These are phyloP conservation scores for Crotalus helleri DNA, from an alignment of 2,113 vertebrate genomes.

Conservation along the genomic window DNA sequence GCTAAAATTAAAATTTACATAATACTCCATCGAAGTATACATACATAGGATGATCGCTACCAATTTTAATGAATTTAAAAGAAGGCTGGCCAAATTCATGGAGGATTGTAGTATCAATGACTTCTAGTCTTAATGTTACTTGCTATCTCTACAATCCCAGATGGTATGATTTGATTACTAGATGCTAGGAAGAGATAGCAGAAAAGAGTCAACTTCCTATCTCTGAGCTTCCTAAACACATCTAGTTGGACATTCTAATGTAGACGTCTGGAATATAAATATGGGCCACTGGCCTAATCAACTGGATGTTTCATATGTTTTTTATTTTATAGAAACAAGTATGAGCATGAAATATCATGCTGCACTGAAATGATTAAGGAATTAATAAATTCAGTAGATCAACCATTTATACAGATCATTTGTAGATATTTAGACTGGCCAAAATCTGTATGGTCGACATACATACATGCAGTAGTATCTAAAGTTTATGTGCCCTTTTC, in stretches of 20 bases:
- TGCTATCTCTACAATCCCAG: not conserved
- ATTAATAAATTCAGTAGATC: not conserved
- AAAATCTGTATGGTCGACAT: not conserved
- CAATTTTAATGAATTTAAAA: not conserved
- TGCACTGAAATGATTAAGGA: not conserved
- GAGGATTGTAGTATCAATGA: not conserved
- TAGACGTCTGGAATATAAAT: not conserved
- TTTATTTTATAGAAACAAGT: not conserved
- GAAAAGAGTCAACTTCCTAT: not conserved
- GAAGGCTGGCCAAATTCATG: not conserved
- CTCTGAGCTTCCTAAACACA: not conserved
- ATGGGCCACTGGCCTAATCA: too few species aligned
- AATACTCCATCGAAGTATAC: too few species aligned
- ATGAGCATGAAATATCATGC: not conserved
- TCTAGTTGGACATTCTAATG: not conserved
- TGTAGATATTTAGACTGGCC: not conserved
- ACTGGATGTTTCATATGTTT: too few species aligned
- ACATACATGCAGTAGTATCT: too few species aligned
- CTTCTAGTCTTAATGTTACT: not conserved
- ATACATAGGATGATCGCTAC: too few species aligned
- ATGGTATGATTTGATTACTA: not conserved
- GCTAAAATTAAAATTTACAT: not conserved
- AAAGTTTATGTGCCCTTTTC: too few species aligned
- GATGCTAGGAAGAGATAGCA: not conserved
- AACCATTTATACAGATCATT: too few species aligned